Conservation (phyloP, 2,113 vertebrate species). For the Nipponia nippon region DNA sequence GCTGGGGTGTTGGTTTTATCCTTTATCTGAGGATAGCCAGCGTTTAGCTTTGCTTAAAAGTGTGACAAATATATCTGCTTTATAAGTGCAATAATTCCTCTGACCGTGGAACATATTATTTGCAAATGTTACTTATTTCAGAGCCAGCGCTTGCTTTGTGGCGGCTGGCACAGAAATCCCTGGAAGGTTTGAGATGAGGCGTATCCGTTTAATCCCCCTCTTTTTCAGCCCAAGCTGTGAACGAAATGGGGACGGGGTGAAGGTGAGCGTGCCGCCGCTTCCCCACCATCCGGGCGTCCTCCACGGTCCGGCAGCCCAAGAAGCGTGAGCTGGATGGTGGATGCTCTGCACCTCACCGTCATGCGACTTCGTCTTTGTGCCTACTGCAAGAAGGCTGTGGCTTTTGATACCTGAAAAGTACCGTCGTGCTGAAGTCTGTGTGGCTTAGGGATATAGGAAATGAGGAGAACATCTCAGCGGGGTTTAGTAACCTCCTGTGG, state of each 20-base stretch:
- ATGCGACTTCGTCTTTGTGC: neutral
- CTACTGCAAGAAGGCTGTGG: neutral
- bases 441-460: neutral
- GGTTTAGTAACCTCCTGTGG: neutral
- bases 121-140: neutral
- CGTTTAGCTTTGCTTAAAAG: neutral
- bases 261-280: neutral
- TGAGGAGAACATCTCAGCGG: neutral
- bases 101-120: rapidly evolving
- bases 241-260: neutral
- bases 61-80: neutral
- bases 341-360: neutral
- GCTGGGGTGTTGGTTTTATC: neutral
- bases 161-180: neutral
- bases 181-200: neutral
- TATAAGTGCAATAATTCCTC: neutral
- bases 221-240: neutral
- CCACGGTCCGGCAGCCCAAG: neutral
- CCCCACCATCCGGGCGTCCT: neutral
- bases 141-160: neutral
- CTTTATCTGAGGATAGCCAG: neutral
- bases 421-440: neutral
- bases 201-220: neutral
- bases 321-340: neutral
- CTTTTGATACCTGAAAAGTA: neutral